Percentiles rank a stretch among this genome's conserved stretches.
Conservation (phyloP, 2,797 vertebrate genomes). For the Sebastolobus alascanus region DNA sequence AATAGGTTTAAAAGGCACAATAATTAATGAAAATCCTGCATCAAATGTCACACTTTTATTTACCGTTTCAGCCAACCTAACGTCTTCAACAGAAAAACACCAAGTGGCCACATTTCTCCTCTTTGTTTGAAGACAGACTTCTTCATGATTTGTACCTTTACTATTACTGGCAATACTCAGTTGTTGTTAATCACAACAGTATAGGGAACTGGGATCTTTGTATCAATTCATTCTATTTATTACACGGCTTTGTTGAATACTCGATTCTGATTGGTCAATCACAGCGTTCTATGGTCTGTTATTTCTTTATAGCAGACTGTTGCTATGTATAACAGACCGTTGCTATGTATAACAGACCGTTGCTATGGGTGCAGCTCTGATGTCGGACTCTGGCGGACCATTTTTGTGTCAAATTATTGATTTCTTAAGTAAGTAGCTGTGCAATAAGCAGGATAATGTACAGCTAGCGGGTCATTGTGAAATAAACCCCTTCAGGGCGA, state of each 20-base stretch:
- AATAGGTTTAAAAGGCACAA: neutral
- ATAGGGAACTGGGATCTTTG: neutral
- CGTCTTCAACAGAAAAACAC: neutral
- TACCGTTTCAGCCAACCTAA: neutral
- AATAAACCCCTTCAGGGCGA: too few species aligned
- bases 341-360: too few species aligned
- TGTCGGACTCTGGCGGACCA: too few species aligned
- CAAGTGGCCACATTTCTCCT: neutral
- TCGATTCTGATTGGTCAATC: too few species aligned
- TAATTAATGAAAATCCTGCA: neutral
- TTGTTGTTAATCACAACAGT: neutral
- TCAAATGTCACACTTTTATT: neutral
- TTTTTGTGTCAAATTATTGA: too few species aligned
- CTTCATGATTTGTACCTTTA: neutral
- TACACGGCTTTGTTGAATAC: neutral
- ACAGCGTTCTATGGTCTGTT: too few species aligned
- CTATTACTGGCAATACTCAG: neutral
- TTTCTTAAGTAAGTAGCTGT: neutral
- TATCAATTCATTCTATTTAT: neutral
- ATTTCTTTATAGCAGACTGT: too few species aligned
- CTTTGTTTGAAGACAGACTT: neutral
- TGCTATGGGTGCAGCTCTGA: too few species aligned
- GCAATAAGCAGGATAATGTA: too few species aligned
- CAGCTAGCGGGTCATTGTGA: too few species aligned
- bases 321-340: too few species aligned